phyloP scores from a whole-genome alignment of 2,888 invertebrate genomes.

The Trimorus sp. region DNA sequence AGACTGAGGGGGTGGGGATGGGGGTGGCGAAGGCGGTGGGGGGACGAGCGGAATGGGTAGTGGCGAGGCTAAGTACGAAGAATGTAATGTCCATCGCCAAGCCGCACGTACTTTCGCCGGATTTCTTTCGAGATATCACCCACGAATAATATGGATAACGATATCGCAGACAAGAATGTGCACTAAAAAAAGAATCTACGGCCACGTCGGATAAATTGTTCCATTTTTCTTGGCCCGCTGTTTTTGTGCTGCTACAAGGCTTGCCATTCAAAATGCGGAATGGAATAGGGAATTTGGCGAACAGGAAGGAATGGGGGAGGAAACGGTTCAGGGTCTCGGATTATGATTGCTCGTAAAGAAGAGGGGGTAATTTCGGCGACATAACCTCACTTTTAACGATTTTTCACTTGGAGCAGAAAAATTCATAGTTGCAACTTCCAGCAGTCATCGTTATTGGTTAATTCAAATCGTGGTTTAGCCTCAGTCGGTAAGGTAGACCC shows the following conservation, averaged over 20 bases:
- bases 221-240: constrained; percentile 41
- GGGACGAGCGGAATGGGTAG: constrained; percentile 66
- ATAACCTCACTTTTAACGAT: too few species aligned
- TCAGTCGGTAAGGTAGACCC: too few species aligned
- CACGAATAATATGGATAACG: constrained; percentile 78
- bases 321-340: too few species aligned
- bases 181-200: constrained; percentile 65
- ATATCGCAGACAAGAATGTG: constrained; percentile 70
- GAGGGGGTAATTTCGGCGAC: too few species aligned
- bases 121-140: constrained; percentile 76
- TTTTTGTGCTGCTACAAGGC: constrained; percentile 46
- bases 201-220: constrained; percentile 60
- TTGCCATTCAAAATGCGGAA: constrained; percentile 35
- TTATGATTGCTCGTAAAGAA: too few species aligned
- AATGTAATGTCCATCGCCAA: constrained; percentile 77
- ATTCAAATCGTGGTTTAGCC: too few species aligned
- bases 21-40: constrained; percentile 51
- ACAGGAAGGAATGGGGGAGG: too few species aligned
- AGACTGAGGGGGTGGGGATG: constrained; percentile 56
- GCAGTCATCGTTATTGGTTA: too few species aligned
- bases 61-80: constrained; percentile 76
- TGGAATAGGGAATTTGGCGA: too few species aligned
- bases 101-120: constrained; percentile 74
- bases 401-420: too few species aligned
- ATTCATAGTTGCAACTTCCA: too few species aligned